Percentiles rank a stretch among this genome's conserved stretches.
Evolutionary conservation across 1,140 invertebrate species (phyloP).

Genomic region (Calycopis cecrops): DNA sequence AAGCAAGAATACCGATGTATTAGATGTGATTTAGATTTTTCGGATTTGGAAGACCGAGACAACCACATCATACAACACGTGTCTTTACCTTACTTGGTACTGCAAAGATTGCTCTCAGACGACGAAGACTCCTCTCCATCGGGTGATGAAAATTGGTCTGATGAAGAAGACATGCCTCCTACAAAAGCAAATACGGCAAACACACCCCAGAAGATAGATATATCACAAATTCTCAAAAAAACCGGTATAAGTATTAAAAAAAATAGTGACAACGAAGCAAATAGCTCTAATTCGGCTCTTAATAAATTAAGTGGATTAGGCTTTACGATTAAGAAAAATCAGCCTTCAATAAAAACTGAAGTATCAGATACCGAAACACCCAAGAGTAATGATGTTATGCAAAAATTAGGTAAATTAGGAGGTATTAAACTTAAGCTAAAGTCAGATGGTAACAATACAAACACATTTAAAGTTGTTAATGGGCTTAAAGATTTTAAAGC

Average conservation of each 20-base stretch:
- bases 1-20: constrained; percentile 53
- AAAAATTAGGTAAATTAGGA: constrained; percentile 56
- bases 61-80: constrained; percentile 61
- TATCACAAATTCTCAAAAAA: constrained; percentile 58
- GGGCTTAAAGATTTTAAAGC: constrained; percentile 62
- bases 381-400: constrained; percentile 40
- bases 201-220: constrained; percentile 59
- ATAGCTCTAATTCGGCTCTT: constrained; percentile 46
- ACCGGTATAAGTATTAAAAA: constrained; percentile 55
- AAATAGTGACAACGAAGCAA: constrained; percentile 26
- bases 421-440: constrained; percentile 63
- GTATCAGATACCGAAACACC: constrained; percentile 34
- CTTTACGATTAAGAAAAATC: constrained; percentile 62
- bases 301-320: constrained; percentile 59
- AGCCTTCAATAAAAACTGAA: constrained; percentile 53
- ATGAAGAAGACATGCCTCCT: constrained; percentile 46
- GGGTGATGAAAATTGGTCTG: constrained; percentile 62
- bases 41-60: constrained; percentile 49
- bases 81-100: constrained; percentile 48
- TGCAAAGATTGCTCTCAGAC: constrained; percentile 61
- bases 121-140: constrained; percentile 49
- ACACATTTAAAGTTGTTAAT: constrained; percentile 62
- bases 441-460: constrained; percentile 50
- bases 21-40: constrained; percentile 51
- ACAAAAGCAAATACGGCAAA: constrained; percentile 29